Conservation (phyloP, 2,888 invertebrate species). For the Papilio gigon region DNA sequence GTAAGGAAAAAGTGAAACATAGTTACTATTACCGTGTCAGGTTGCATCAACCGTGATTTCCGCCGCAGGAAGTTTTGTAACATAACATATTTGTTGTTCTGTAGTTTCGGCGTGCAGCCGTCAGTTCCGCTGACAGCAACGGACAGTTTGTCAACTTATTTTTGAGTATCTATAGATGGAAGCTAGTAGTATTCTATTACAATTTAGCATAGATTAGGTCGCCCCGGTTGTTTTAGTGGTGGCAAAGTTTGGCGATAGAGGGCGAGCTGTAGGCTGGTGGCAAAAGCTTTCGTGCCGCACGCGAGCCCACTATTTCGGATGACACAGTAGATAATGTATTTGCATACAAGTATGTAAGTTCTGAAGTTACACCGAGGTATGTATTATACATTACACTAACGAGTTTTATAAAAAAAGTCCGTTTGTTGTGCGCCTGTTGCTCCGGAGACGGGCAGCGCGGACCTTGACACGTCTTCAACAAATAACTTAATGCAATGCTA, state of each 20-base stretch:
- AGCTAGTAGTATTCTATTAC: not conserved
- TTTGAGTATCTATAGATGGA: too few species aligned
- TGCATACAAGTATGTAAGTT: not conserved
- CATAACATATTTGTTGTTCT: too few species aligned
- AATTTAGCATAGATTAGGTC: not conserved
- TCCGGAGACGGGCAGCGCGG: not conserved
- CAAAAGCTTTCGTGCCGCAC: conserved; percentile 11
- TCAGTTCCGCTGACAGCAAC: too few species aligned
- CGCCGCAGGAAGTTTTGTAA: too few species aligned
- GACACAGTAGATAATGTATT: conserved; percentile 4
- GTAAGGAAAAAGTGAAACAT: not conserved
- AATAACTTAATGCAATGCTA: conserved; percentile 13
- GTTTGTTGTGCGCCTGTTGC: conserved; percentile 23
- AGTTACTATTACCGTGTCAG: too few species aligned
- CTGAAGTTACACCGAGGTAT: not conserved
- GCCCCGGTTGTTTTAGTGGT: not conserved
- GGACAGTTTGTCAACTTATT: too few species aligned
- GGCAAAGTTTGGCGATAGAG: not conserved
- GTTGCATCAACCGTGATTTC: too few species aligned
- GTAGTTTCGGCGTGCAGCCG: too few species aligned
- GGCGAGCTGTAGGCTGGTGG: not conserved
- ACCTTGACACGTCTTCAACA: conserved; percentile 24
- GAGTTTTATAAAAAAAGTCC: not conserved
- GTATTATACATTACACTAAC: not conserved
- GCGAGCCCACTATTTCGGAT: conserved; percentile 1